These are phyloP conservation scores for Pluvianellus socialis DNA, from an alignment of 2,113 vertebrate genomes.

Conservation along the genomic window DNA sequence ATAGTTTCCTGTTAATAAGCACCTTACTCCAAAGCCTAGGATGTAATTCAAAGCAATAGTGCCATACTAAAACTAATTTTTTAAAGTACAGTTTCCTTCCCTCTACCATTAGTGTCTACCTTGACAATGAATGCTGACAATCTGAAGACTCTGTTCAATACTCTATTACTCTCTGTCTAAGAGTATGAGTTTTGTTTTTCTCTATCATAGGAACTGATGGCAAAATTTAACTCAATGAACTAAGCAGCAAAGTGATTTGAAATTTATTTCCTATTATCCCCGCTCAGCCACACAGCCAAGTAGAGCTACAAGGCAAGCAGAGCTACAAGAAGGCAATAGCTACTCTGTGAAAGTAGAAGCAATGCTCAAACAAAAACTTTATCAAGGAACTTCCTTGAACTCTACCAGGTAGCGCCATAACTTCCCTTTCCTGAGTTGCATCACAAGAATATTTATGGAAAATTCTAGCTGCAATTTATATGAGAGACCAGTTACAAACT, in stretches of 20 bases:
- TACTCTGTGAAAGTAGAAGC: neutral
- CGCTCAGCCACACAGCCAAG: neutral
- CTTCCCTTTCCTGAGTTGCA: neutral
- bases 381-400: neutral
- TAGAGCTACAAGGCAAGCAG: neutral
- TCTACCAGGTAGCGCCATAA: neutral
- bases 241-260: neutral
- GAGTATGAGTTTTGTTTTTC: neutral
- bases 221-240: neutral
- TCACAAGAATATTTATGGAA: neutral
- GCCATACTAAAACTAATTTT: neutral
- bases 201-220: neutral
- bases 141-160: neutral
- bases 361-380: neutral
- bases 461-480: neutral
- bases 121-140: neutral
- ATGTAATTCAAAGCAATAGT: neutral
- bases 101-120: neutral
- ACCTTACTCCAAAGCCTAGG: neutral
- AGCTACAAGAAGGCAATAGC: neutral
- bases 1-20: neutral
- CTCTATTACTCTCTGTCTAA: neutral
- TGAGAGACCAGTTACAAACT: neutral
- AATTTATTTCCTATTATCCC: neutral
- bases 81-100: neutral